phyloP scores from a whole-genome alignment of 2,113 vertebrate genomes.

The Xenus cinereus region DNA sequence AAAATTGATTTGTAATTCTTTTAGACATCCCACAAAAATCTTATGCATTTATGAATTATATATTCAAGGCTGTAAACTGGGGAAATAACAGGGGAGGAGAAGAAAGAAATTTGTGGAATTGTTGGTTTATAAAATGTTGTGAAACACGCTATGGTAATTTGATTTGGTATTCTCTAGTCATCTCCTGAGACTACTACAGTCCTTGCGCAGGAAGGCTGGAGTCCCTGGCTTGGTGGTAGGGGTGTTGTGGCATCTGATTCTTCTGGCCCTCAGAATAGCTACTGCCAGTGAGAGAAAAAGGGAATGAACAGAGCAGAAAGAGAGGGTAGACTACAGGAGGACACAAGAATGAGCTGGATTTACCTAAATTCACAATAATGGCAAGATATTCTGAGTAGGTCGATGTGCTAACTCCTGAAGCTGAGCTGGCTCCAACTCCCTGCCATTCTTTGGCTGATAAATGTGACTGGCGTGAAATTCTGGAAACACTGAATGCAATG shows the following conservation, averaged over 20 bases:
- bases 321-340: background rate
- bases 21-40: background rate
- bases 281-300: background rate
- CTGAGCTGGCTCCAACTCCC: background rate
- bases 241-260: background rate
- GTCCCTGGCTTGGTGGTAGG: background rate
- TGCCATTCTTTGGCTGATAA: background rate
- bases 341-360: background rate
- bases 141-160: background rate
- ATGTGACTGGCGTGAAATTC: background rate
- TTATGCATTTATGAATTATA: background rate
- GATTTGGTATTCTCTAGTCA: background rate
- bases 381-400: background rate
- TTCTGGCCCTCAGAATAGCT: background rate
- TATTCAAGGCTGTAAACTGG: background rate
- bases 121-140: background rate
- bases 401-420: background rate
- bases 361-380: background rate
- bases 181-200: background rate
- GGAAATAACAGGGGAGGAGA: background rate
- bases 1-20: background rate
- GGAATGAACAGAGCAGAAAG: background rate
- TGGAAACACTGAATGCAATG: background rate
- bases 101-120: background rate
- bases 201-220: background rate